Base-by-base conservation (phyloP, 2,797 vertebrate species). In the Tenualosa thibaudeaui region DNA sequence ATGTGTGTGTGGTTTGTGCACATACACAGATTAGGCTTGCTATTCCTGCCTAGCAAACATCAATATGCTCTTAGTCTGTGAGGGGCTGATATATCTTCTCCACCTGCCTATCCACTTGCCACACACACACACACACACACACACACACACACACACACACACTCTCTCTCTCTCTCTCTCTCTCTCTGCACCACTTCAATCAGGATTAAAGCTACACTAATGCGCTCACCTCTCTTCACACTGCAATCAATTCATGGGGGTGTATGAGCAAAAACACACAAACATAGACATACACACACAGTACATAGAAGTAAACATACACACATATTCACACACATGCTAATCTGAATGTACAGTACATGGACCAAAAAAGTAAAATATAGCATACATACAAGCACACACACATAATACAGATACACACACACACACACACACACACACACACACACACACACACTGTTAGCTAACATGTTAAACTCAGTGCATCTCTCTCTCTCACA, bases 121-220 rank as follows among this genome's bases (percentile, higher is more conserved):
- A 71, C 65, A 71, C 65, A 71, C 65, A 68, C 9, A 71, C 26
- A 71, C 65, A 71, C 65, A 71, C 65, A 71, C 65, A 37, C 65
- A 71, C 58, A 56, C 54, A 56, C 58, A 60, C 13, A 60, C 13
- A 17, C 62, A 65, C 62, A 65, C 62, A 65, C 60, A 26, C 62
- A 31, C 62, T 26, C 62, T 26, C 62, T 26, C 26, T 37, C 65
- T 68, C 26, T 37, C 65, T 68, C 62, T 26, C 62, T 26, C 62
- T 26, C 26, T 37, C 65, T 68, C 68, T 19, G 13, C 68, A 43
- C 31, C 68, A 75, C 68, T 75, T 75, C 68, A 75, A 43, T 75
- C 68, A 75, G 68, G 68, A 75, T 75, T 75, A 75, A 75, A 75
- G 31, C 65, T 37, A 71, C 65, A 71, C 31, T 75, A 75, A 75